Conservation (phyloP, 2,888 invertebrate species). For the Carabus problematicus region DNA sequence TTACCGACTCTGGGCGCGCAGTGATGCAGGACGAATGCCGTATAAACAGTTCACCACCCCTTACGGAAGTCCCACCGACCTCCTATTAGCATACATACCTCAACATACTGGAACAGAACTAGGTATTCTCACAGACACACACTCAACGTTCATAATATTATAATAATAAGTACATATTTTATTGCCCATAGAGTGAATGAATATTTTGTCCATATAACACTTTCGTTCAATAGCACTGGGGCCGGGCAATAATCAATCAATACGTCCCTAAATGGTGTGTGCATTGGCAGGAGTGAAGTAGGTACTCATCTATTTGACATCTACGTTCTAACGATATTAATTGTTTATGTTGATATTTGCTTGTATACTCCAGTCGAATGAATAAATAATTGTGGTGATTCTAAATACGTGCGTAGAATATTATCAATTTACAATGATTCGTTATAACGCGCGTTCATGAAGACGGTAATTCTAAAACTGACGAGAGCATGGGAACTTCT, state of each 20-base stretch:
- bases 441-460: too few species aligned
- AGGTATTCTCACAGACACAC: background rate
- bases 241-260: conserved; percentile 25
- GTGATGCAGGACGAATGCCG: conserved; percentile 26
- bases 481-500: too few species aligned
- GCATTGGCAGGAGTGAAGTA: conserved; percentile 14
- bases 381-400: too few species aligned
- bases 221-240: conserved; percentile 11
- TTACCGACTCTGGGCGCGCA: conserved; percentile 2
- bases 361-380: too few species aligned
- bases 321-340: conserved; percentile 19
- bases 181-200: conserved; percentile 7
- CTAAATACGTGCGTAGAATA: too few species aligned
- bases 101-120: background rate
- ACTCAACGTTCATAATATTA: conserved; percentile 35
- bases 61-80: background rate
- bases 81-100: conserved; percentile 32
- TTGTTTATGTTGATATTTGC: conserved; percentile 20
- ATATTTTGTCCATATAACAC: too few species aligned
- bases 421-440: too few species aligned
- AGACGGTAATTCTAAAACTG: too few species aligned
- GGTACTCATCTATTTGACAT: conserved; percentile 1
- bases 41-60: conserved; percentile 30
- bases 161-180: conserved; percentile 36
- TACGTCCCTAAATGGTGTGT: conserved; percentile 7